phyloP scores from a whole-genome alignment of 2,888 invertebrate genomes.

The Sinodicranocentrus sp. region DNA sequence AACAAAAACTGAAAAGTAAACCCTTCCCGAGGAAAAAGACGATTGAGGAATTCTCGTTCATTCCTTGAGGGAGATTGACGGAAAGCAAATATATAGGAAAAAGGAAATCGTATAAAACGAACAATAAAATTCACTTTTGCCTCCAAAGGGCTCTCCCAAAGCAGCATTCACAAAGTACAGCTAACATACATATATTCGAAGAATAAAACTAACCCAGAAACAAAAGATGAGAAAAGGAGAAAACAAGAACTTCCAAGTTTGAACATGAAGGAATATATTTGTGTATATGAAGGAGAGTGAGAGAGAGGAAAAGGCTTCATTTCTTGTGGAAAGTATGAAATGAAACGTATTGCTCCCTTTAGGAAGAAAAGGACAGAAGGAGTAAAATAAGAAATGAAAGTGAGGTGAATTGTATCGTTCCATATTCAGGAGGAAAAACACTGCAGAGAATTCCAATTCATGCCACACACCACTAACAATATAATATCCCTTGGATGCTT shows the following conservation, averaged over 20 bases:
- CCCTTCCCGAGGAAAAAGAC: slow-evolving; percentile 11
- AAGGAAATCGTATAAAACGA: slow-evolving; percentile 34
- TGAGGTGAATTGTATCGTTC: slow-evolving; percentile 56
- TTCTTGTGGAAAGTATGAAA: slow-evolving; percentile 20
- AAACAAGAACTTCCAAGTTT: slow-evolving; percentile 36
- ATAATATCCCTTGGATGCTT: too few relatives aligned
- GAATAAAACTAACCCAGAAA: slow-evolving; percentile 24
- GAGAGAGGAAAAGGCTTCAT: background rate
- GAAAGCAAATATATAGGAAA: slow-evolving; percentile 45
- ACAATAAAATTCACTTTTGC: slow-evolving; percentile 64
- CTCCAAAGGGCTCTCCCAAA: slow-evolving; percentile 62
- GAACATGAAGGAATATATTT: background rate
- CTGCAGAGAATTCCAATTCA: slow-evolving; percentile 59
- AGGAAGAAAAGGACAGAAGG: slow-evolving; percentile 16
- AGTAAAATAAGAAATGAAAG: background rate
- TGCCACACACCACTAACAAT: background rate
- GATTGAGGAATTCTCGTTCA: slow-evolving; percentile 34
- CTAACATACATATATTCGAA: background rate
- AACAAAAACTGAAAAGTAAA: slow-evolving; percentile 2
- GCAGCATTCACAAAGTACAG: slow-evolving; percentile 48
- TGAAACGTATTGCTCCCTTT: slow-evolving; percentile 59
- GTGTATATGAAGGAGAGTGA: slow-evolving; percentile 15
- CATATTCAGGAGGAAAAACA: slow-evolving; percentile 41
- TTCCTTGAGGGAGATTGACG: slow-evolving; percentile 44
- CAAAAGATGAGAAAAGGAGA: slow-evolving; percentile 28